Evolutionary conservation across 2,888 invertebrate genomes (phyloP).

Genomic region (Andrena bicolor): DNA sequence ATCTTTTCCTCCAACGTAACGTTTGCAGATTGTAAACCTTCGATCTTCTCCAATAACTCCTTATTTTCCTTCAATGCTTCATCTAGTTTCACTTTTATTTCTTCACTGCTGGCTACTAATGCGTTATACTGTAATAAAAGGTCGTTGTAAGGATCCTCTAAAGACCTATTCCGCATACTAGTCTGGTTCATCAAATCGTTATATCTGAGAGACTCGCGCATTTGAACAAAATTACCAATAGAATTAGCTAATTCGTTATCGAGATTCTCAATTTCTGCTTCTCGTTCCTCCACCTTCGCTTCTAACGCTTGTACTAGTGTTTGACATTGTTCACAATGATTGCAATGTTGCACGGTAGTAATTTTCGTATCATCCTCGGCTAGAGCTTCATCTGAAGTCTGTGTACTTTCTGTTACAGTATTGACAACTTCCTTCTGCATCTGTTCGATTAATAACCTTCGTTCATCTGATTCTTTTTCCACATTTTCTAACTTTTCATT

Average conservation of each 20-base stretch:
- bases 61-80: conserved; percentile 87
- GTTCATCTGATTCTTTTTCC: conserved; percentile 79
- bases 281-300: conserved; percentile 91
- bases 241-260: conserved; percentile 89
- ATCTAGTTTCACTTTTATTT: conserved; percentile 87
- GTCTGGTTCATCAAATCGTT: conserved; percentile 87
- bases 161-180: conserved; percentile 82
- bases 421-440: conserved; percentile 68
- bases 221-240: conserved; percentile 88
- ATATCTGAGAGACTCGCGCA: conserved; percentile 89
- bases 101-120: conserved; percentile 88
- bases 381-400: conserved; percentile 46
- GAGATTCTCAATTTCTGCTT: conserved; percentile 90
- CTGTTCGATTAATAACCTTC: conserved; percentile 73
- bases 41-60: conserved; percentile 86
- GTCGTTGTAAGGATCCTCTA: conserved; percentile 87
- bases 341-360: conserved; percentile 61
- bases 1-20: conserved; percentile 85
- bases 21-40: conserved; percentile 85
- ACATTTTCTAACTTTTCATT: conserved; percentile 80
- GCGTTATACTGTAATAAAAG: conserved; percentile 88
- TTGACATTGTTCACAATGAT: conserved; percentile 79
- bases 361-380: conserved; percentile 43
- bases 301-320: conserved; percentile 85
- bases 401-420: conserved; percentile 34